Evolutionary conservation across 1,140 invertebrate species (phyloP).

Genomic region (Drosophila erecta): DNA sequence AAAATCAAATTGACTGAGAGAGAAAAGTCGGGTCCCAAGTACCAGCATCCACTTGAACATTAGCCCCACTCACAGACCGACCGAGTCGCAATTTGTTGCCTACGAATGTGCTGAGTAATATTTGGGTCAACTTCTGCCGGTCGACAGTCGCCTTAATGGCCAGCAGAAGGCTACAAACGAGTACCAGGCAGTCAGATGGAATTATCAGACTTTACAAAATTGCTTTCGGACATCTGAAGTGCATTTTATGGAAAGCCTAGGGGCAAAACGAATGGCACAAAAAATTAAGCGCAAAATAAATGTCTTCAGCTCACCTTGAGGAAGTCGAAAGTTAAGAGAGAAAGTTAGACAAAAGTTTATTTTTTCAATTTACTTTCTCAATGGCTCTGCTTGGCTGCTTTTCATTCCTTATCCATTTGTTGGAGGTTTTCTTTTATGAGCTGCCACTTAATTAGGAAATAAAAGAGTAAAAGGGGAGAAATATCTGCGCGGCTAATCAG

Average conservation of each 20-base stretch:
- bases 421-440: slow-evolving; percentile 61
- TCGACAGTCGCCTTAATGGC: slow-evolving; percentile 42
- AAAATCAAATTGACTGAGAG: slow-evolving; percentile 58
- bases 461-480: slow-evolving; percentile 40
- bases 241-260: slow-evolving; percentile 40
- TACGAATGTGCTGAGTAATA: slow-evolving; percentile 51
- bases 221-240: slow-evolving; percentile 41
- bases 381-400: slow-evolving; percentile 25
- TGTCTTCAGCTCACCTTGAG: slow-evolving; percentile 32
- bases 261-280: slow-evolving; percentile 3
- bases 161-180: slow-evolving; percentile 34
- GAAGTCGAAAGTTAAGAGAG: slow-evolving; percentile 24
- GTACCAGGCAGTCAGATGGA: slow-evolving; percentile 43
- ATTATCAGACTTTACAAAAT: slow-evolving; percentile 48
- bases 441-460: slow-evolving; percentile 67
- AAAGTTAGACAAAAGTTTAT: slow-evolving; percentile 19
- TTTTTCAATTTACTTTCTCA: slow-evolving; percentile 71
- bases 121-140: slow-evolving; percentile 49
- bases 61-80: slow-evolving; percentile 29
- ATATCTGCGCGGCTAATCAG: slow-evolving; percentile 32
- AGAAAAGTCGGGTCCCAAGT: slow-evolving; percentile 3
- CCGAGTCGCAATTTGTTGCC: slow-evolving; percentile 31
- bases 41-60: slow-evolving; percentile 44
- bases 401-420: slow-evolving; percentile 22
- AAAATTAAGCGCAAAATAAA: slow-evolving; percentile 33